Percentiles rank a stretch among this genome's conserved stretches.
Conservation (phyloP, 2,888 invertebrate genomes). For the Sinohyriopsis cumingii region DNA sequence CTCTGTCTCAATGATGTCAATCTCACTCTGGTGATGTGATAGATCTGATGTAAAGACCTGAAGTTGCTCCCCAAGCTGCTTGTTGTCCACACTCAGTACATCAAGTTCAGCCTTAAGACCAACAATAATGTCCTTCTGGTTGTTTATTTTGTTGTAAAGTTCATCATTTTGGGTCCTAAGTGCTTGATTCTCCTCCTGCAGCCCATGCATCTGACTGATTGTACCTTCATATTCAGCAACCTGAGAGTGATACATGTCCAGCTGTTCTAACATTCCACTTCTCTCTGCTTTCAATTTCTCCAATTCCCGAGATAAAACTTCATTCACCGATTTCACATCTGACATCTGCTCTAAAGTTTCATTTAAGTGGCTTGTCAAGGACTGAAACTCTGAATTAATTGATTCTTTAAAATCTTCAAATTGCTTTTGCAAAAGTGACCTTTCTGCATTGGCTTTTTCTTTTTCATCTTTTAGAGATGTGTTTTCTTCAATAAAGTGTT, state of each 20-base stretch:
- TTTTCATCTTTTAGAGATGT: constrained; percentile 1
- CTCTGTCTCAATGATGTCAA: constrained; percentile 12
- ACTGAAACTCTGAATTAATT: too few relatives aligned
- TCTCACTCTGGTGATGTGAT: constrained; percentile 15
- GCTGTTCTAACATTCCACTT: constrained; percentile 16
- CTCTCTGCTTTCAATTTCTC: constrained; percentile 5
- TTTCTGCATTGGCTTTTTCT: constrained; percentile 1
- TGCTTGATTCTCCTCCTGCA: constrained; percentile 35
- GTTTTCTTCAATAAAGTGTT: too few relatives aligned
- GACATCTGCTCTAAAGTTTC: constrained; percentile 1
- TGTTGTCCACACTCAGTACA: constrained; percentile 34
- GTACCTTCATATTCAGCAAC: constrained; percentile 34
- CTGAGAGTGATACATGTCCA: constrained; percentile 30
- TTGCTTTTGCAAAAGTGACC: neutral
- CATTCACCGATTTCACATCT: constrained; percentile 9
- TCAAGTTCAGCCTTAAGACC: constrained; percentile 34
- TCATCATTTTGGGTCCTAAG: constrained; percentile 44
- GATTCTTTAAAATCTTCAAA: constrained; percentile 5
- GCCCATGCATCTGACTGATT: constrained; percentile 21
- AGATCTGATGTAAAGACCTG: constrained; percentile 13
- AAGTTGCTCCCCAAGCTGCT: constrained; percentile 30
- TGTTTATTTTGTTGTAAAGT: constrained; percentile 46
- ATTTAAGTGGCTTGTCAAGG: neutral
- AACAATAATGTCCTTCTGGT: constrained; percentile 45
- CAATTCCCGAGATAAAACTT: constrained; percentile 9